A percentile compares a stretch with the other conserved stretches of the same genome.
phyloP scores from a whole-genome alignment of 2,113 vertebrate genomes.

The Antechinus stuartii region DNA sequence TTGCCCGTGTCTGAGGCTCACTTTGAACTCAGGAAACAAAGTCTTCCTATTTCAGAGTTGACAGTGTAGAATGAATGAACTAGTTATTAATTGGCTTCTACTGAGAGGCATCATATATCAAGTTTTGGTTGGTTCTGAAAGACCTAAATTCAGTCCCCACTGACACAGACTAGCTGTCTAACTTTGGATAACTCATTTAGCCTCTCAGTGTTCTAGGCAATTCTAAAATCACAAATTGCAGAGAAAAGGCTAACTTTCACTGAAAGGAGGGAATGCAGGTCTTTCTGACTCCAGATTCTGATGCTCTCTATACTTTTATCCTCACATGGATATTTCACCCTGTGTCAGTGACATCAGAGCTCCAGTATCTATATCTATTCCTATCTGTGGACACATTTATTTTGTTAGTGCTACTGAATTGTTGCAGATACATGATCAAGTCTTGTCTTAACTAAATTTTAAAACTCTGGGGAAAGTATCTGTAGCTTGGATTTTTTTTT shows the following conservation, averaged over 20 bases:
- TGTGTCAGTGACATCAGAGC: neutral
- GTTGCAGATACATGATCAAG: neutral
- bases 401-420: neutral
- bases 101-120: neutral
- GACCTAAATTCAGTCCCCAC: neutral
- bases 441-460: constrained; percentile 5
- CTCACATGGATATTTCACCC: neutral
- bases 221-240: neutral
- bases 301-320: neutral
- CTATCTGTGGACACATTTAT: neutral
- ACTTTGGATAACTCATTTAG: neutral
- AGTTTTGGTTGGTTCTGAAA: neutral
- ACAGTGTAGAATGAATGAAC: neutral
- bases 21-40: too few relatives aligned
- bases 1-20: too few relatives aligned
- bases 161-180: neutral
- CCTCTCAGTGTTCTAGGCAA: too few relatives aligned
- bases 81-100: neutral
- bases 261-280: neutral
- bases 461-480: neutral
- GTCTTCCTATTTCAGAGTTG: too few relatives aligned
- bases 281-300: neutral
- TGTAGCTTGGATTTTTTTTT: neutral
- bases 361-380: neutral
- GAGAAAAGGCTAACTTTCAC: neutral